A percentile compares a stretch with the other conserved stretches of the same genome.
Conservation (phyloP, 2,797 vertebrate species). For the Macropodus opercularis region DNA sequence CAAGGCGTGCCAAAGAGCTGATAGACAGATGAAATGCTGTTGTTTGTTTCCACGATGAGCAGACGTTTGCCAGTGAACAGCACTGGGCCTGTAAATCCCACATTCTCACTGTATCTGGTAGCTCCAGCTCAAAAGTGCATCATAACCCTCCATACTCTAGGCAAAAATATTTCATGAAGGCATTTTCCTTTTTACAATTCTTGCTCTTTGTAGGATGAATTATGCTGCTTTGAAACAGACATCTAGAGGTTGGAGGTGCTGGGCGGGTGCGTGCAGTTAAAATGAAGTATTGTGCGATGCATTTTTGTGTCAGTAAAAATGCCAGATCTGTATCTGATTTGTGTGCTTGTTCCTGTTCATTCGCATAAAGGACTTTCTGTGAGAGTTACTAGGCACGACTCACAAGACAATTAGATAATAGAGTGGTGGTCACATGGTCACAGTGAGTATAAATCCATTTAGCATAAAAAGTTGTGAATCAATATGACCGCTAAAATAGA, state of each 20-base stretch:
- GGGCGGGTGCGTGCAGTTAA: conserved; percentile 50
- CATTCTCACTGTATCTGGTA: conserved; percentile 14
- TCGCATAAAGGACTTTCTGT: conserved; percentile 32
- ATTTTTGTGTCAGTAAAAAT: conserved; percentile 69
- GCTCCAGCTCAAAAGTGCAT: conserved; percentile 38
- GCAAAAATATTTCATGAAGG: conserved; percentile 26
- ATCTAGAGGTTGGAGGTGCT: conserved; percentile 27
- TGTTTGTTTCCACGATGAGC: background rate
- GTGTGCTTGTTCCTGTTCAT: conserved; percentile 54
- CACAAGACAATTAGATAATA: conserved; percentile 22
- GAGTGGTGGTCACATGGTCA: background rate
- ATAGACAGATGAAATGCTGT: conserved; percentile 20
- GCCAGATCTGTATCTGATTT: conserved; percentile 64
- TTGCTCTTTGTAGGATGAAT: conserved; percentile 34
- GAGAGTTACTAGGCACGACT: conserved; percentile 11
- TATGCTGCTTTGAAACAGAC: conserved; percentile 32
- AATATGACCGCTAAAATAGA: background rate
- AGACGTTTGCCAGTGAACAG: conserved; percentile 17
- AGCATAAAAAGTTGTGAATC: background rate
- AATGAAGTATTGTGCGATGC: conserved; percentile 63
- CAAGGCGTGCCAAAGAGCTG: conserved; percentile 31
- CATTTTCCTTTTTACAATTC: conserved; percentile 24
- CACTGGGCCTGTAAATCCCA: conserved; percentile 24
- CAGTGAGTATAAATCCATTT: conserved; percentile 4
- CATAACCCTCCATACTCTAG: conserved; percentile 3